Base-by-base conservation (phyloP, 2,113 vertebrate species). In the Thymallus thymallus region DNA sequence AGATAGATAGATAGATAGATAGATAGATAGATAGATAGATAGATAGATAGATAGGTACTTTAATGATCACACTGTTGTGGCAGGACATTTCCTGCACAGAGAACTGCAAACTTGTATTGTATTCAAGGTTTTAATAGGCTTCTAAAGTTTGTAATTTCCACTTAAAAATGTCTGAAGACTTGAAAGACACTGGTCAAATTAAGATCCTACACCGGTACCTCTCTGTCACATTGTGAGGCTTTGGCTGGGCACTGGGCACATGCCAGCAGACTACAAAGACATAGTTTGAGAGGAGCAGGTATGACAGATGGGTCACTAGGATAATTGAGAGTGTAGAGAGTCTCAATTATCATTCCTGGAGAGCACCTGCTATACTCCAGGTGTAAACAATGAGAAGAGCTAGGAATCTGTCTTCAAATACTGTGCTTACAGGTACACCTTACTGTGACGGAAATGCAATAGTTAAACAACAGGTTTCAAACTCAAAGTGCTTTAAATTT, bases 281-380 rank as follows among this genome's bases (percentile, higher is more conserved):
- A 71, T 87, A 87, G 90, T 90, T 86, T 89, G 80, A 82, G 81
- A 71, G 76, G 84, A 85, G 84, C 85, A 79, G 82, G 83, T 87
- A 85, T 89, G 90, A 90, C 87, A 88, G 87, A 90, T 90, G 88
- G 87, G 90, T 91, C 84, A 86, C 77, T 74, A 75, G 85, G 77
- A 80, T 85, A 87, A 90, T 80, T 80, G 88, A 87, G 78, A 86
- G 86, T 69, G 70, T 71, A 79, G 83, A 83, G 84, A 85, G 80
- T 85, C 80, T 72, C 18, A 26, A 75, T 82, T 70, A 69, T 84
- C 70, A 66, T 80, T 66, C 79, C 81, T 74, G 74, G 75, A 72
- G 18, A 74, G 79, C 87, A 90, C 77, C 87, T 88, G 87, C 84
- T 83, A 82, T 83, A 80, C 87, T 81, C 86, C 80, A 61, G 76